Conservation (phyloP, 2,113 vertebrate species). For the Lophotis ruficrista region DNA sequence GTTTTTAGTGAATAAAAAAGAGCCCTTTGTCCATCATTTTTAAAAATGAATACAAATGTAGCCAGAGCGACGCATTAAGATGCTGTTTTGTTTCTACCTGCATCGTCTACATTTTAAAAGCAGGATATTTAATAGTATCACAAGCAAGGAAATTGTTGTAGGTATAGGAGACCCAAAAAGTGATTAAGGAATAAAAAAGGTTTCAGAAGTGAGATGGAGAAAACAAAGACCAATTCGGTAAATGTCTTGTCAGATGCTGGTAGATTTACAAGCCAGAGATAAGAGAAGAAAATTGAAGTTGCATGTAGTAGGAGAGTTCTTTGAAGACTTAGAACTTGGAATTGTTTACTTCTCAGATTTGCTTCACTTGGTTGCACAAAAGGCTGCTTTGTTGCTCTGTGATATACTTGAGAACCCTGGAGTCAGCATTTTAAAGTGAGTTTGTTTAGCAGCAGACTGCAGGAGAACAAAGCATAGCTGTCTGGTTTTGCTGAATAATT, state of each 20-base stretch:
- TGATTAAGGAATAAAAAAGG: background rate
- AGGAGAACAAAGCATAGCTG: conserved; percentile 3
- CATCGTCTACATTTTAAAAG: background rate
- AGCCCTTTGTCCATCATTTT: background rate
- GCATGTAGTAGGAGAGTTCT: background rate
- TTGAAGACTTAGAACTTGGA: background rate
- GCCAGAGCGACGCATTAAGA: background rate
- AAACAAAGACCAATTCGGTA: background rate
- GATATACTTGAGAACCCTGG: background rate
- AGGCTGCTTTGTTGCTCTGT: background rate
- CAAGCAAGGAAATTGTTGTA: background rate
- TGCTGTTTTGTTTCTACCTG: background rate
- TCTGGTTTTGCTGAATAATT: background rate
- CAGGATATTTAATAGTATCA: background rate
- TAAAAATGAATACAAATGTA: background rate
- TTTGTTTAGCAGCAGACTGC: conserved; percentile 21
- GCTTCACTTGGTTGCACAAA: background rate
- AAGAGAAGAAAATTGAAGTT: background rate
- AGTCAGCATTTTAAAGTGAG: background rate
- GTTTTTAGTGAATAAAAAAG: background rate
- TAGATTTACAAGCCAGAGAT: background rate
- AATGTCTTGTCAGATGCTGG: background rate
- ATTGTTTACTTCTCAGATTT: conserved; percentile 12
- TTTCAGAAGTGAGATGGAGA: background rate
- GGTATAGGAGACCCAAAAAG: background rate